A percentile compares a stretch with the other conserved stretches of the same genome.
These are phyloP conservation scores for Ferdinandea cuprea DNA, from an alignment of 2,888 invertebrate species.

Conservation along the genomic window DNA sequence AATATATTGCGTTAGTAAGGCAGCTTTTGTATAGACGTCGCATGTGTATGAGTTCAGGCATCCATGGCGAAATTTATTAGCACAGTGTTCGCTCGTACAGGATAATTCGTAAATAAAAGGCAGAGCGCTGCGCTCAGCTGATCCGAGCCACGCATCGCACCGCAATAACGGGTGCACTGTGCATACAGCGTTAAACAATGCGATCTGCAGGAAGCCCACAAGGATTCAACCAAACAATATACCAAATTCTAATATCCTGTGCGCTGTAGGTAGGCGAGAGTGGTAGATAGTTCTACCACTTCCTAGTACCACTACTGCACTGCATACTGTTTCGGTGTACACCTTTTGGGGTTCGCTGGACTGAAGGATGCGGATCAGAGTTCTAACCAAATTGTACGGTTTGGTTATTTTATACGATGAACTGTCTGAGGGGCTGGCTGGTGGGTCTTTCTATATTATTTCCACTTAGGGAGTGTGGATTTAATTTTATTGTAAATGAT, in stretches of 20 bases:
- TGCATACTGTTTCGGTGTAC: conserved; percentile 20
- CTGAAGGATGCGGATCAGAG: conserved; percentile 46
- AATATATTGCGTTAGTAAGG: conserved; percentile 44
- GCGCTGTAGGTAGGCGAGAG: conserved; percentile 21
- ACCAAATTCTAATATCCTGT: conserved; percentile 68
- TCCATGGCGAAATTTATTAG: conserved; percentile 70
- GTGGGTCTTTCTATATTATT: not conserved
- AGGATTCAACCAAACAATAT: conserved; percentile 68
- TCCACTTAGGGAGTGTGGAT: conserved; percentile 13
- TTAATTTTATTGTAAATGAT: conserved; percentile 53
- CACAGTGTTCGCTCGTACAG: conserved; percentile 47
- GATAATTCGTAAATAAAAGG: conserved; percentile 71
- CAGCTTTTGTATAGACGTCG: conserved; percentile 22
- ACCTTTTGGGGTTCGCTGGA: conserved; percentile 47
- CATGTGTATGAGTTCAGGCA: conserved; percentile 42
- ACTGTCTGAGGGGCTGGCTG: conserved; percentile 35
- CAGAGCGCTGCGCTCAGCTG: conserved; percentile 19
- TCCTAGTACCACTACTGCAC: conserved; percentile 25
- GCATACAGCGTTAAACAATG: conserved; percentile 65
- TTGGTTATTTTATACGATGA: conserved; percentile 58
- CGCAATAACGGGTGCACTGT: conserved; percentile 51
- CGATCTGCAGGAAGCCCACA: conserved; percentile 68
- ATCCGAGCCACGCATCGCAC: conserved; percentile 14
- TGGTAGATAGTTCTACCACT: conserved; percentile 40
- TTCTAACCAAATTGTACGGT: conserved; percentile 59